Conservation (phyloP, 2,888 invertebrate species). For the Fragum fragum region DNA sequence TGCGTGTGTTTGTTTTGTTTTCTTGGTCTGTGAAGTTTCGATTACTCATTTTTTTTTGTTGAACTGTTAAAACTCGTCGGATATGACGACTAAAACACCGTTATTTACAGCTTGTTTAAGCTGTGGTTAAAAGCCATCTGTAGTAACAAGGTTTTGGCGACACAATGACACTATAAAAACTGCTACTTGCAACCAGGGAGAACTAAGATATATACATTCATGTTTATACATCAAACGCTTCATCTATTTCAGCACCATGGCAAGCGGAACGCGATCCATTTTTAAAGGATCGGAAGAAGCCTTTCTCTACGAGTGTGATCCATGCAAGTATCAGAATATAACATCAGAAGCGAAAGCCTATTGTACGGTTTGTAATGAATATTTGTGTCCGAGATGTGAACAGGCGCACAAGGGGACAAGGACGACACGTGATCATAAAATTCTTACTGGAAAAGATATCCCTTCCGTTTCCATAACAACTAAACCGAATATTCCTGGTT, state of each 20-base stretch:
- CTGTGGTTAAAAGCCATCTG: too few relatives aligned
- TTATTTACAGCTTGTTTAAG: too few relatives aligned
- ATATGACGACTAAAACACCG: too few relatives aligned
- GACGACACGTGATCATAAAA: neutral
- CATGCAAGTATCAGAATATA: conserved; percentile 5
- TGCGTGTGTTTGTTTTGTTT: too few relatives aligned
- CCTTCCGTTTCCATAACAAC: neutral
- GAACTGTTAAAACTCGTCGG: too few relatives aligned
- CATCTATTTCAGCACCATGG: neutral
- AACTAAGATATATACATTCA: too few relatives aligned
- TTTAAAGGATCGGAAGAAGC: conserved; percentile 11
- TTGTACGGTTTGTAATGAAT: neutral
- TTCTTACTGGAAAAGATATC: conserved; percentile 6
- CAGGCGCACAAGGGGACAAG: neutral
- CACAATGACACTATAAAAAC: too few relatives aligned
- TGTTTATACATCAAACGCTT: too few relatives aligned
- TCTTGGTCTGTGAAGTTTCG: too few relatives aligned
- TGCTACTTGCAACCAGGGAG: too few relatives aligned
- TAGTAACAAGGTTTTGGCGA: too few relatives aligned
- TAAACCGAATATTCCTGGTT: neutral
- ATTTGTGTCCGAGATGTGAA: conserved; percentile 13
- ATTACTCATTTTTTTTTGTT: too few relatives aligned
- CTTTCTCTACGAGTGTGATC: conserved; percentile 8
- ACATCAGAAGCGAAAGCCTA: neutral
- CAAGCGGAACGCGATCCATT: neutral